A percentile compares a stretch with the other conserved stretches of the same genome.
Conservation (phyloP, 2,888 invertebrate genomes). For the Chelonus formosanus region DNA sequence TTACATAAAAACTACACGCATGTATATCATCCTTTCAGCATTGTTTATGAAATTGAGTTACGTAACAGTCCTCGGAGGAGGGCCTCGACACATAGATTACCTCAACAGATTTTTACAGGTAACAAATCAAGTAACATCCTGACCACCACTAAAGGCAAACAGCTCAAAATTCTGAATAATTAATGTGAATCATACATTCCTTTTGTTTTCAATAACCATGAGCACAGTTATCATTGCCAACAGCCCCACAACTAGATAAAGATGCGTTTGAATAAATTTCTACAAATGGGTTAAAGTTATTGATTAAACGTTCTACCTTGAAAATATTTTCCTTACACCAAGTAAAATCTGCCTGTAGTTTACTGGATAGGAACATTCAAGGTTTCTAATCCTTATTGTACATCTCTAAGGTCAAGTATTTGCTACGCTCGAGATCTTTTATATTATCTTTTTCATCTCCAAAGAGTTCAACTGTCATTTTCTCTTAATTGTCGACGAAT, state of each 20-base stretch:
- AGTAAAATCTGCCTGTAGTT: background rate
- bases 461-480: background rate
- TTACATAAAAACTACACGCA: no score
- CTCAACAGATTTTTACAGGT: no score
- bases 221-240: background rate
- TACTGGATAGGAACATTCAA: background rate
- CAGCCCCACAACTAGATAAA: background rate
- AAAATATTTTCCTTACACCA: constrained; percentile 14
- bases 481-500: constrained; percentile 1
- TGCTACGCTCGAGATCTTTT: constrained; percentile 2
- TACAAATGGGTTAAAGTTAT: constrained; percentile 2
- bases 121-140: no score
- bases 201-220: background rate
- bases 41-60: no score
- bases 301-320: background rate
- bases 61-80: no score
- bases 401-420: background rate
- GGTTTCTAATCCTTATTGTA: constrained; percentile 12
- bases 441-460: no score
- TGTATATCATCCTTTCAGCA: no score
- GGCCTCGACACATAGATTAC: no score
- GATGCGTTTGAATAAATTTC: constrained; percentile 27
- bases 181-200: background rate
- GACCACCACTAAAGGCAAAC: no score
- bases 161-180: constrained; percentile 3